A percentile compares a stretch with the other conserved stretches of the same genome.
These are phyloP conservation scores for Bruchidius siliquastri DNA, from an alignment of 2,888 invertebrate genomes.

Conservation along the genomic window DNA sequence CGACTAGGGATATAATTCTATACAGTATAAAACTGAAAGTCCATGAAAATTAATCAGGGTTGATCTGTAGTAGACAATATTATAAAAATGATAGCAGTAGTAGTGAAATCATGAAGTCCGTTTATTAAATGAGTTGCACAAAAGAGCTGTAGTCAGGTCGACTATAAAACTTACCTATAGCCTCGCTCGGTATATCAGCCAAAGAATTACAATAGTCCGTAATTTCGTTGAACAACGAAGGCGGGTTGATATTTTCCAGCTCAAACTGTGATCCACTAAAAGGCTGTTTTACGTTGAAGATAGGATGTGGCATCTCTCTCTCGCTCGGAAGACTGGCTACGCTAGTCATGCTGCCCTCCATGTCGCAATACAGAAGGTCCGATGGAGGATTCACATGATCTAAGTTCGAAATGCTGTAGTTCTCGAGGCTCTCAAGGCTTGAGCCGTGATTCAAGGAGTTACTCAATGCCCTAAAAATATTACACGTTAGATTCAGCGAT, in stretches of 20 bases:
- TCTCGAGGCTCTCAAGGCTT: constrained; percentile 63
- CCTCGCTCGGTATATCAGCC: constrained; percentile 52
- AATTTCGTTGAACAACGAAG: constrained; percentile 66
- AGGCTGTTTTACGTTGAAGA: constrained; percentile 47
- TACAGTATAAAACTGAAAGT: too few species aligned
- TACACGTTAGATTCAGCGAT: neutral
- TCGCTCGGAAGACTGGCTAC: constrained; percentile 72
- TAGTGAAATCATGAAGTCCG: too few species aligned
- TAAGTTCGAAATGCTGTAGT: constrained; percentile 60
- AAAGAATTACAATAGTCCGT: constrained; percentile 53
- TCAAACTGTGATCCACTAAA: constrained; percentile 46
- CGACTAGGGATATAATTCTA: too few species aligned
- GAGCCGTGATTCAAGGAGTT: constrained; percentile 44
- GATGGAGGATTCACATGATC: constrained; percentile 83
- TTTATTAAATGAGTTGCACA: too few species aligned
- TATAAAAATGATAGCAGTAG: too few species aligned
- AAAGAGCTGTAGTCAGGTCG: too few species aligned
- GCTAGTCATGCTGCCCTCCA: constrained; percentile 79
- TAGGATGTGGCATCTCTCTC: constrained; percentile 51
- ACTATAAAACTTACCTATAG: constrained; percentile 29
- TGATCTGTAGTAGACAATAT: too few species aligned
- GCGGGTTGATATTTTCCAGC: constrained; percentile 66
- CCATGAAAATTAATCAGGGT: too few species aligned
- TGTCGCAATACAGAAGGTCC: constrained; percentile 61
- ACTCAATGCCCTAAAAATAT: constrained; percentile 54